Percentiles rank a stretch among this genome's conserved stretches.
phyloP scores from a whole-genome alignment of 2,113 vertebrate genomes.

The Marcusenius ussheri region DNA sequence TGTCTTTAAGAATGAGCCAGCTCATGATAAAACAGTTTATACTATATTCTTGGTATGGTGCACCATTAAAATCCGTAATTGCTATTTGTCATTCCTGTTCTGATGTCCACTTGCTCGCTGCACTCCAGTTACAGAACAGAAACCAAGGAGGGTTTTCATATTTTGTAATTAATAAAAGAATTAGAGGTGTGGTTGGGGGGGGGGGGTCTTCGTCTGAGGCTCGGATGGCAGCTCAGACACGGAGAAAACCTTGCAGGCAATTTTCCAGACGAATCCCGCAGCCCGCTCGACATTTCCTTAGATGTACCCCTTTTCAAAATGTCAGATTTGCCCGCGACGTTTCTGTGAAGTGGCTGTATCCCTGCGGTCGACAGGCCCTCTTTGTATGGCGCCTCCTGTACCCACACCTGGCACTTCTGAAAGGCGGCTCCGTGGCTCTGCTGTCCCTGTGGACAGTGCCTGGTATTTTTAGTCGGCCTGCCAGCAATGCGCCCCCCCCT shows the following conservation, averaged over 20 bases:
- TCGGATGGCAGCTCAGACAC: background rate
- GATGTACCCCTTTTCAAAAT: background rate
- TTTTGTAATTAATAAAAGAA: background rate
- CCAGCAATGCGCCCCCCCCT: background rate
- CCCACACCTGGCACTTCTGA: background rate
- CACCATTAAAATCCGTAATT: background rate
- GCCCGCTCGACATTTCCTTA: background rate
- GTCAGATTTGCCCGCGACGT: background rate
- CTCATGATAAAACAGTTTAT: background rate
- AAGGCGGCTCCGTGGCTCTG: background rate
- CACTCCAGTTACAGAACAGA: background rate
- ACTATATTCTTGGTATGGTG: background rate
- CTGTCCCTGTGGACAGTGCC: background rate
- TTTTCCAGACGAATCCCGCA: background rate
- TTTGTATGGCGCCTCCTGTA: background rate
- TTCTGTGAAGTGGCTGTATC: background rate
- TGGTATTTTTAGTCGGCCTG: conserved; percentile 2
- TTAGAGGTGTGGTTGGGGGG: background rate
- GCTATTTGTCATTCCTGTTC: background rate
- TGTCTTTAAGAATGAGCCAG: background rate
- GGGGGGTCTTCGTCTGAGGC: background rate
- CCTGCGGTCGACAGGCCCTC: background rate
- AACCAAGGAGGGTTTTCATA: background rate
- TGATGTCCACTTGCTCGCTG: background rate
- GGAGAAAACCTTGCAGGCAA: background rate